phyloP scores from a whole-genome alignment of 2,888 invertebrate genomes.

The Papilio demoleus region DNA sequence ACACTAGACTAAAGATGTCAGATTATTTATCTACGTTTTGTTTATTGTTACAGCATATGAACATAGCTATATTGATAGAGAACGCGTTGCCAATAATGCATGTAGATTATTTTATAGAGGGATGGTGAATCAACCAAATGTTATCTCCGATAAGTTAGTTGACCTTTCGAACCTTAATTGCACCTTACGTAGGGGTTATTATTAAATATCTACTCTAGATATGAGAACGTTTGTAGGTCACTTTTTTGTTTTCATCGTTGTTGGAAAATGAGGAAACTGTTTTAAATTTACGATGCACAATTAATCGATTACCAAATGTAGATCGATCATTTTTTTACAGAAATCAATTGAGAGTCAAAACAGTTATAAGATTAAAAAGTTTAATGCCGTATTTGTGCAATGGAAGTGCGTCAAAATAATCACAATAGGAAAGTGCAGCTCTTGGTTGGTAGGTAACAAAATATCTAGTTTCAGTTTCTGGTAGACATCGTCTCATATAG shows the following conservation, averaged over 20 bases:
- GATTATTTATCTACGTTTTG: slow-evolving; percentile 31
- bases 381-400: no score
- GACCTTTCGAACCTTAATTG: slow-evolving; percentile 29
- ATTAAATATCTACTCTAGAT: slow-evolving; percentile 26
- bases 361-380: no score
- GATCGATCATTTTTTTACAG: neutral
- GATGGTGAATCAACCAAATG: slow-evolving; percentile 20
- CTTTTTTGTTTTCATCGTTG: neutral
- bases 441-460: neutral
- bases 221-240: slow-evolving; percentile 25
- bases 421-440: neutral
- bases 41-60: slow-evolving; percentile 29
- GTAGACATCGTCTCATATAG: neutral
- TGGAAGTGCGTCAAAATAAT: neutral
- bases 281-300: neutral
- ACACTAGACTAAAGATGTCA: slow-evolving; percentile 25
- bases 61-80: slow-evolving; percentile 19
- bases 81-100: slow-evolving; percentile 8
- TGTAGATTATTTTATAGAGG: neutral
- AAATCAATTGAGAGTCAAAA: neutral
- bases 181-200: slow-evolving; percentile 30
- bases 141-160: slow-evolving; percentile 26
- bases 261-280: neutral
- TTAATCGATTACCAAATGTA: neutral
- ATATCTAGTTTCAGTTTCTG: neutral